Percentiles rank a stretch among this genome's conserved stretches.
Conservation (phyloP, 1,140 invertebrate genomes). For the Gonatopus flavifemur region DNA sequence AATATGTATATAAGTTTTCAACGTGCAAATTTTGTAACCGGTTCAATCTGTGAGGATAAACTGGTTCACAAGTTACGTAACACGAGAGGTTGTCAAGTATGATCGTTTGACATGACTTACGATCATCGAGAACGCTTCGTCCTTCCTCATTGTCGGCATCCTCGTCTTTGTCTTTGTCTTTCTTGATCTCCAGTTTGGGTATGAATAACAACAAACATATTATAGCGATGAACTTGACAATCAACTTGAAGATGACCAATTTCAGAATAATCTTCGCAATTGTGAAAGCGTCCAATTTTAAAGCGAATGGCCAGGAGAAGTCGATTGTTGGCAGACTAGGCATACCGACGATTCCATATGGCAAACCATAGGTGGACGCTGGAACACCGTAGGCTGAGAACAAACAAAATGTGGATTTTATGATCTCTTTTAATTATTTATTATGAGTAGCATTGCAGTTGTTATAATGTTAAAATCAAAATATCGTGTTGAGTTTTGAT, state of each 20-base stretch:
- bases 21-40: background rate
- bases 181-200: constrained; percentile 64
- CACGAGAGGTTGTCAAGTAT: background rate
- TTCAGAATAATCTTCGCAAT: constrained; percentile 74
- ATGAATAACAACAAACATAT: constrained; percentile 74
- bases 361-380: constrained; percentile 45
- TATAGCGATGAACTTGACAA: constrained; percentile 74
- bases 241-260: constrained; percentile 74
- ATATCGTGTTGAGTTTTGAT: too few species aligned
- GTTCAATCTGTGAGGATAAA: background rate
- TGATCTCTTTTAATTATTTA: too few species aligned
- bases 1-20: background rate
- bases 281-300: constrained; percentile 71
- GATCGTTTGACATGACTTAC: constrained; percentile 17
- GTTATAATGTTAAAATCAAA: too few species aligned
- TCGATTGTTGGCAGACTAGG: constrained; percentile 55
- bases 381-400: constrained; percentile 14
- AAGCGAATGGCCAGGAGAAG: constrained; percentile 43
- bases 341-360: constrained; percentile 60
- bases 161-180: constrained; percentile 22
- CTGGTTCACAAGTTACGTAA: background rate
- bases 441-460: too few species aligned
- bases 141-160: constrained; percentile 32
- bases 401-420: too few species aligned
- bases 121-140: constrained; percentile 13